Conservation (phyloP, 2,888 invertebrate genomes). For the Pycnomerus fuliginosus region DNA sequence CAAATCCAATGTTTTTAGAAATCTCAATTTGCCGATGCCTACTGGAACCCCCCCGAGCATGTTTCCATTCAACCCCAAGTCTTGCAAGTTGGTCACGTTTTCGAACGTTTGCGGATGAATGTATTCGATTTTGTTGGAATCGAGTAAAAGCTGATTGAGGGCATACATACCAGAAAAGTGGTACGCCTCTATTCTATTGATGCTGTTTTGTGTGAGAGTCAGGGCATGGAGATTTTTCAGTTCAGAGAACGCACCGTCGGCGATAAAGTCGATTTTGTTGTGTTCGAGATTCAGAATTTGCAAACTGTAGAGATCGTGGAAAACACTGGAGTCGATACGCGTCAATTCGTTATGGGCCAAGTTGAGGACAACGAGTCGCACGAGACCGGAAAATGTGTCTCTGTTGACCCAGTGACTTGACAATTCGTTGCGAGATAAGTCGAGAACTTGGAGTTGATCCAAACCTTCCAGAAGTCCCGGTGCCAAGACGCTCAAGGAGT, state of each 20-base stretch:
- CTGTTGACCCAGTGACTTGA: slow-evolving; percentile 77
- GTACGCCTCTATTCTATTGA: slow-evolving; percentile 66
- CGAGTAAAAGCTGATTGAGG: slow-evolving; percentile 71
- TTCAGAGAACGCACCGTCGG: slow-evolving; percentile 72
- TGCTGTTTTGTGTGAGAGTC: slow-evolving; percentile 70
- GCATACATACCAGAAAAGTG: slow-evolving; percentile 74
- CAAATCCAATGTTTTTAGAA: slow-evolving; percentile 75
- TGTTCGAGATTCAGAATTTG: slow-evolving; percentile 74
- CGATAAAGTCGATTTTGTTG: slow-evolving; percentile 68
- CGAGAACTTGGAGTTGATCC: slow-evolving; percentile 70
- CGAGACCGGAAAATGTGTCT: slow-evolving; percentile 74
- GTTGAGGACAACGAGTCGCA: slow-evolving; percentile 72
- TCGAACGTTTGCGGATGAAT: slow-evolving; percentile 71
- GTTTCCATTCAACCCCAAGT: slow-evolving; percentile 75
- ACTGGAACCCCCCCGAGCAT: slow-evolving; percentile 67
- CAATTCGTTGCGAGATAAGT: slow-evolving; percentile 72
- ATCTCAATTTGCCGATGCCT: slow-evolving; percentile 68
- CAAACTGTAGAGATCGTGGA: slow-evolving; percentile 72
- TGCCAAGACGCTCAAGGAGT: slow-evolving; percentile 72
- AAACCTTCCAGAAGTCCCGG: slow-evolving; percentile 73
- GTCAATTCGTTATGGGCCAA: slow-evolving; percentile 71
- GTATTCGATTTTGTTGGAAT: slow-evolving; percentile 70
- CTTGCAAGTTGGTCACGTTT: slow-evolving; percentile 76
- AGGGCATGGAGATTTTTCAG: slow-evolving; percentile 76
- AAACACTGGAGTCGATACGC: slow-evolving; percentile 69